Evolutionary conservation across 2,797 vertebrate species (phyloP).

Genomic region (Pogoniulus pusillus): DNA sequence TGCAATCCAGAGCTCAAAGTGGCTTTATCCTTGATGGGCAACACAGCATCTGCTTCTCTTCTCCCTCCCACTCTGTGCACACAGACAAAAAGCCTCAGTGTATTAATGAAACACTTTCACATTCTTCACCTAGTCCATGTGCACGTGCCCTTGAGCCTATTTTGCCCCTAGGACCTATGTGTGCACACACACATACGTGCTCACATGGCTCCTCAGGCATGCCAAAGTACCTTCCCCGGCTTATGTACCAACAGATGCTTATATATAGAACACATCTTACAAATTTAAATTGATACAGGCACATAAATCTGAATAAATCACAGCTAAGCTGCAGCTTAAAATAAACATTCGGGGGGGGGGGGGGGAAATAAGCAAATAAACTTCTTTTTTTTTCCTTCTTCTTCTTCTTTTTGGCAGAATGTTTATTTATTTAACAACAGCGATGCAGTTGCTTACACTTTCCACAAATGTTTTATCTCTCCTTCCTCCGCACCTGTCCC

Average conservation of each 20-base stretch:
- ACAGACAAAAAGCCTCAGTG: not conserved
- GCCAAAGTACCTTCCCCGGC: not conserved
- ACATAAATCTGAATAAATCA: conserved; percentile 65
- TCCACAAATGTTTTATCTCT: conserved; percentile 86
- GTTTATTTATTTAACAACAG: conserved; percentile 86
- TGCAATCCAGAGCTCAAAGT: not conserved
- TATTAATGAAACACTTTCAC: conserved; percentile 1
- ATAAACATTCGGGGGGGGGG: conserved; percentile 71
- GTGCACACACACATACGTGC: rapidly evolving
- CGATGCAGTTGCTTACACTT: conserved; percentile 81
- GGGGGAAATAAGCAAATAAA: conserved; percentile 44
- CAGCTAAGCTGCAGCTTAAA: conserved; percentile 74
- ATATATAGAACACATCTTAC: conserved; percentile 32
- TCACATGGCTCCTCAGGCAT: rapidly evolving
- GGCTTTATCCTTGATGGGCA: not conserved
- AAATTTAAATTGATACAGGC: conserved; percentile 40
- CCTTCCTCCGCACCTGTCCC: conserved; percentile 86
- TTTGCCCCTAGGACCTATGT: not conserved
- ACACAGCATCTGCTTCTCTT: conserved; percentile 35
- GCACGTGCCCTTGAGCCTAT: not conserved
- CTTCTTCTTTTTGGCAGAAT: conserved; percentile 77
- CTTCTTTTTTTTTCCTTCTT: not conserved
- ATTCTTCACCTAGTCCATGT: not conserved
- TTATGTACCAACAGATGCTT: conserved; percentile 28
- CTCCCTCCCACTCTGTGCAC: not conserved